These are phyloP conservation scores for Lasioglossum oenotherae DNA, from an alignment of 2,888 invertebrate genomes.

Conservation along the genomic window DNA sequence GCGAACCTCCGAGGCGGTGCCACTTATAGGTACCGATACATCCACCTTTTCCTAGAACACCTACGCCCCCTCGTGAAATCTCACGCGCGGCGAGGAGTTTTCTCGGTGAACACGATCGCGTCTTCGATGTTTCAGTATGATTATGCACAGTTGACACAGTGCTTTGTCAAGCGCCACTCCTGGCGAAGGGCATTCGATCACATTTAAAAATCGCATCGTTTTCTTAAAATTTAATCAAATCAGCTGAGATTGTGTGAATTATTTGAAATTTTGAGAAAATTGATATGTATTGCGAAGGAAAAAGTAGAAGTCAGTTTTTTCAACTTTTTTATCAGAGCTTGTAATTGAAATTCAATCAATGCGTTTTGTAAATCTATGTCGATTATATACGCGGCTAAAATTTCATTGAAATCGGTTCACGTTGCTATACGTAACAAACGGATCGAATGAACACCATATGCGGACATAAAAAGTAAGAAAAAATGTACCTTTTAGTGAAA, in stretches of 20 bases:
- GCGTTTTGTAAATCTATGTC: too few species aligned
- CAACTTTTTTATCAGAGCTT: too few species aligned
- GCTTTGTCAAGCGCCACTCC: neutral
- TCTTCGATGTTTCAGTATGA: neutral
- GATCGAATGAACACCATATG: too few species aligned
- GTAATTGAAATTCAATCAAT: too few species aligned
- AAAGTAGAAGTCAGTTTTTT: too few species aligned
- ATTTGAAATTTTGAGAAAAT: neutral
- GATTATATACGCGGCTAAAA: neutral
- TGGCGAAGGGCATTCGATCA: too few species aligned
- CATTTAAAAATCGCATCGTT: too few species aligned
- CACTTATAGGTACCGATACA: constrained; percentile 94
- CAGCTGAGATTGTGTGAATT: neutral
- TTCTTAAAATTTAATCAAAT: neutral
- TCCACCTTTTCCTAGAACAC: constrained; percentile 61
- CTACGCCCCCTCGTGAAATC: constrained; percentile 42
- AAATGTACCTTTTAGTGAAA: neutral
- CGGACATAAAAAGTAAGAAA: neutral
- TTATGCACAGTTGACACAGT: neutral
- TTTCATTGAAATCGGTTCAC: too few species aligned
- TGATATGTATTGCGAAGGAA: too few species aligned
- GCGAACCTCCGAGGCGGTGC: constrained; percentile 99
- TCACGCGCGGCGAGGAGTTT: constrained; percentile 48
- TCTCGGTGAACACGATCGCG: neutral
- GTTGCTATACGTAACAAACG: neutral